Conservation (phyloP, 2,113 vertebrate species). For the Myrmecophaga tridactyla region DNA sequence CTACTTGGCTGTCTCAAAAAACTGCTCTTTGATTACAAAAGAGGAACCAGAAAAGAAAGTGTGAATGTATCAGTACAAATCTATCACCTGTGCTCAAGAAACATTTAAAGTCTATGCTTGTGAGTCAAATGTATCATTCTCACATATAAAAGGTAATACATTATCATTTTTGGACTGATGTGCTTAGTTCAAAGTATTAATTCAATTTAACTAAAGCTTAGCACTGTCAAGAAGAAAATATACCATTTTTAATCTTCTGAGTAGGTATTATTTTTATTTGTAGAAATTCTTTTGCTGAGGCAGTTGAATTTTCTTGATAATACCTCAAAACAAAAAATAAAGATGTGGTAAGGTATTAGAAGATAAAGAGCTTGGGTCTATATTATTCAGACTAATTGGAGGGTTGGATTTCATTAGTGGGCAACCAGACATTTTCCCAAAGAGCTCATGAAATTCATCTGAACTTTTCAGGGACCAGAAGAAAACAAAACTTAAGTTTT, state of each 20-base stretch:
- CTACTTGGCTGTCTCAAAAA: background rate
- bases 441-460: background rate
- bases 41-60: background rate
- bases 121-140: slow-evolving; percentile 18
- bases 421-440: slow-evolving; percentile 10
- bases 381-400: background rate
- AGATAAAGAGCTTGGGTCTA: background rate
- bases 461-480: background rate
- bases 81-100: background rate
- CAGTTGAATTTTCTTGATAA: background rate
- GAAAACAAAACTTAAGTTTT: slow-evolving; percentile 4
- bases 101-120: background rate
- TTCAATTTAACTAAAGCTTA: background rate
- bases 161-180: background rate
- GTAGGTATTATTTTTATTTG: background rate
- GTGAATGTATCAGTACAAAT: slow-evolving; percentile 7
- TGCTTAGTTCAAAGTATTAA: background rate
- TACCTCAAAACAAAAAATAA: background rate
- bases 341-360: background rate
- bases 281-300: background rate
- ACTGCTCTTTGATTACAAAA: background rate
- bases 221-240: background rate
- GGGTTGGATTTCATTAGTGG: background rate
- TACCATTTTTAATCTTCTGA: background rate
- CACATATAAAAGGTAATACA: background rate